Base-by-base conservation (phyloP, 2,113 vertebrate species). In the Lophura nycthemera region DNA sequence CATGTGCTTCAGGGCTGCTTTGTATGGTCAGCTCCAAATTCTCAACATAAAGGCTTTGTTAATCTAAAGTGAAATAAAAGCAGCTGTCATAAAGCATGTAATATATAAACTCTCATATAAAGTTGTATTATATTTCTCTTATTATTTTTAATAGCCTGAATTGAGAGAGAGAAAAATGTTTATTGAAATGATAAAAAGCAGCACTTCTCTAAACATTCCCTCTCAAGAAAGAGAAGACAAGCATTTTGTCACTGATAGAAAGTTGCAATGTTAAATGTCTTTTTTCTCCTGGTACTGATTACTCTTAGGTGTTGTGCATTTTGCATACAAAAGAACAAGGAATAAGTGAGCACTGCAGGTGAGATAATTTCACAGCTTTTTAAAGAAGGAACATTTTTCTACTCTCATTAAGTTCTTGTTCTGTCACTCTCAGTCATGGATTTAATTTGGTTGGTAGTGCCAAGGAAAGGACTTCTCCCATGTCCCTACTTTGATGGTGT, bases 21-120 rank as follows among this genome's bases (percentile, higher is more conserved):
- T 90, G 87, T 95, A 96, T 89, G 95, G 90, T 96, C 97, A 97
- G 59, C 66, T 94, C 97, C 92, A 95, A 96, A 97, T 86, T 52
- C 89, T 90, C 93, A 90, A 79, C 61, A 82, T 93, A 96, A 97
- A 97, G 85, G 85, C 86, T 92, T 97, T 92, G 90, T 86, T 97
- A 97, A 97, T 97, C 95, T 97, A 89, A 97, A 97, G 79, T 96
- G 96, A 97, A 98, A 97, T 95, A 97, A 96, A 97, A 98, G 94
- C 97, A 97, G 96, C 97, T 98, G 96, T 95, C 85, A 74, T 96
- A 95, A 97, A 92, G 85, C 96, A 97, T 94, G 96, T 83, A 93
- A 84, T 87, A 76, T 96, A 97, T 95, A 97, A 97, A 94, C 48
- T 96, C 84, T 90, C 71, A 96, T 96, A 95, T 93, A 96, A 96